These are phyloP conservation scores for Mastomys coucha DNA, from an alignment of 2,113 vertebrate species.

Conservation along the genomic window DNA sequence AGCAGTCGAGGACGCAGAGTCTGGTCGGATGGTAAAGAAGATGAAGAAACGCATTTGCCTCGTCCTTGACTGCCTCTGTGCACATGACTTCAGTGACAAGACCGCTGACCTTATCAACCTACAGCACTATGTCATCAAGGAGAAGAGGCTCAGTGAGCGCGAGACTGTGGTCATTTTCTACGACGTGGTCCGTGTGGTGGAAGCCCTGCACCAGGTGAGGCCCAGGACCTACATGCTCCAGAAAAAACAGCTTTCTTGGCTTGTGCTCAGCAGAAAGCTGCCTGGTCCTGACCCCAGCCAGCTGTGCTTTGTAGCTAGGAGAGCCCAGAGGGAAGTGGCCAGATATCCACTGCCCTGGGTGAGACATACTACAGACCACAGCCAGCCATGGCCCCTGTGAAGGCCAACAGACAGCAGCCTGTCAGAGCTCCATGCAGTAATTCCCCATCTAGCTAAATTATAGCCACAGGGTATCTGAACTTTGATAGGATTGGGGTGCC, in stretches of 20 bases:
- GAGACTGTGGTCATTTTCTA: conserved; percentile 99
- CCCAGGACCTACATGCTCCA: background rate
- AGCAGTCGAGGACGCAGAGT: conserved; percentile 94
- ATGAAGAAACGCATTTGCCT: conserved; percentile 99
- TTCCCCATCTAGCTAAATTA: background rate
- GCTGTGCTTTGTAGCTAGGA: background rate
- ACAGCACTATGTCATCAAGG: conserved; percentile 99
- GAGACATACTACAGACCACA: background rate
- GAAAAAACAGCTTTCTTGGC: background rate
- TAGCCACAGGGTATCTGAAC: background rate
- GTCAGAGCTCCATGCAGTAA: background rate
- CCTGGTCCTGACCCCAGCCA: background rate
- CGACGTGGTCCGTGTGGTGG: conserved; percentile 98
- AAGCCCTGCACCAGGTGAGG: conserved; percentile 97
- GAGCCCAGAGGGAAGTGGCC: background rate
- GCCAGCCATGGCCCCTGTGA: background rate
- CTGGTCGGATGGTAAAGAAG: conserved; percentile 93
- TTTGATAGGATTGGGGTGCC: background rate
- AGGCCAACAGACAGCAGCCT: background rate
- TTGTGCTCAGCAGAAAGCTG: background rate
- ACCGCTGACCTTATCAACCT: conserved; percentile 99
- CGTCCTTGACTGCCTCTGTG: conserved; percentile 97
- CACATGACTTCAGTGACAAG: conserved; percentile 98
- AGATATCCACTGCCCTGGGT: background rate
- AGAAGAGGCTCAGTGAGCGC: conserved; percentile 96